Evolutionary conservation across 2,797 vertebrate species (phyloP).

Genomic region (Erethizon dorsatum): DNA sequence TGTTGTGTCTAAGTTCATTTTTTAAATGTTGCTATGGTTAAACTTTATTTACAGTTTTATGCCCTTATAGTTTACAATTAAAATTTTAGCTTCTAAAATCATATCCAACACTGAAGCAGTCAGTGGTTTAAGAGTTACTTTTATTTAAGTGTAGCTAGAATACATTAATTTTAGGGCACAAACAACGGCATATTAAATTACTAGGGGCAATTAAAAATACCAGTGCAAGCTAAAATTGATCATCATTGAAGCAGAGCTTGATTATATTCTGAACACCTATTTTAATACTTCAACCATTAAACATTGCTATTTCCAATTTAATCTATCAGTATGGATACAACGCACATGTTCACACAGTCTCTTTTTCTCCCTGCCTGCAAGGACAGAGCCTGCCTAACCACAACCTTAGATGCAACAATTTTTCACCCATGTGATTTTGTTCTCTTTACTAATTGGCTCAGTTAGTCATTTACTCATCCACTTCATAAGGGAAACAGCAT

Average conservation of each 20-base stretch:
- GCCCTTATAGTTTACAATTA: background rate
- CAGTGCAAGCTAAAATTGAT: background rate
- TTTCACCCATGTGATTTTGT: background rate
- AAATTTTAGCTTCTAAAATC: constrained; percentile 36
- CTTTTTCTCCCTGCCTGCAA: background rate
- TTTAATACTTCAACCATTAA: constrained; percentile 42
- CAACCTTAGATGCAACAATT: background rate
- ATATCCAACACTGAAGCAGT: background rate
- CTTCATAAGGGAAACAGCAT: background rate
- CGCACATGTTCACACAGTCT: background rate
- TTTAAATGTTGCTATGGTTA: background rate
- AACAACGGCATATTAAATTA: constrained; percentile 27
- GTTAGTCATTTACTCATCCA: background rate
- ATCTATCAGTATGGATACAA: background rate
- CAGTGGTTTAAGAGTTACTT: background rate
- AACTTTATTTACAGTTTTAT: constrained; percentile 30
- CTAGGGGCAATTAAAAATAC: constrained; percentile 7
- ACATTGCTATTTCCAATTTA: background rate
- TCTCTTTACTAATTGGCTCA: background rate
- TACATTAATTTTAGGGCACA: constrained; percentile 46
- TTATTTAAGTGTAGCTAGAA: background rate
- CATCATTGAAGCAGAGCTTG: constrained; percentile 10
- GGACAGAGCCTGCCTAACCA: background rate
- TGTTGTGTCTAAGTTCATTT: background rate
- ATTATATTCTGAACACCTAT: background rate